A percentile compares a stretch with the other conserved stretches of the same genome.
These are phyloP conservation scores for Stegostoma tigrinum DNA, from an alignment of 2,113 vertebrate genomes.

Conservation along the genomic window DNA sequence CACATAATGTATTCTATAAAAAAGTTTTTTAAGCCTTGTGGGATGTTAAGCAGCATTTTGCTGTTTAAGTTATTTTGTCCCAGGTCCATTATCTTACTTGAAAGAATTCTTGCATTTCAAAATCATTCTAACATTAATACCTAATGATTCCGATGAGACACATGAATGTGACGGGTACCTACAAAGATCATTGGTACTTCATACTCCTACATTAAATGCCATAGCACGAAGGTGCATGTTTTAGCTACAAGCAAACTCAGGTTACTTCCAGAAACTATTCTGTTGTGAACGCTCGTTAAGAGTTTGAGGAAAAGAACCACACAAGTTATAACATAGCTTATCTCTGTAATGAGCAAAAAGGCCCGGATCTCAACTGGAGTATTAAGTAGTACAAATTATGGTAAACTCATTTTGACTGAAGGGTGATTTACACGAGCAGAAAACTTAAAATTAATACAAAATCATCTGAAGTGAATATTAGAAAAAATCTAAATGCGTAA, in stretches of 20 bases:
- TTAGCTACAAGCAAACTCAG: not conserved
- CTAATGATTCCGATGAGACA: not conserved
- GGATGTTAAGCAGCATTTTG: not conserved
- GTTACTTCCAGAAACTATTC: not conserved
- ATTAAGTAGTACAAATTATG: not conserved
- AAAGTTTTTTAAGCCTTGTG: not conserved
- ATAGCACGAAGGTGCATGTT: not conserved
- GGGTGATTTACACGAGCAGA: not conserved
- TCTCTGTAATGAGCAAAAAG: not conserved
- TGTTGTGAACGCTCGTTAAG: not conserved
- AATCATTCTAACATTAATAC: not conserved
- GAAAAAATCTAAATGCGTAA: not conserved
- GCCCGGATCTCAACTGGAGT: not conserved
- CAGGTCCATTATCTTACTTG: not conserved
- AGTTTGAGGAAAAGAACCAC: not conserved
- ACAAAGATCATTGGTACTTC: not conserved
- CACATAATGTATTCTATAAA: not conserved
- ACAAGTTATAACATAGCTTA: not conserved
- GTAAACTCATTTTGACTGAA: not conserved
- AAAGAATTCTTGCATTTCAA: not conserved
- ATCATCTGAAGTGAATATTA: not conserved
- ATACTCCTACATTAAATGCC: not conserved
- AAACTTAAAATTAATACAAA: not conserved
- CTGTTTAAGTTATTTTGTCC: not conserved
- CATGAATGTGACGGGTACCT: not conserved